Evolutionary conservation across 2,888 invertebrate genomes (phyloP).

Genomic region (Sphaerophoria rueppellii): DNA sequence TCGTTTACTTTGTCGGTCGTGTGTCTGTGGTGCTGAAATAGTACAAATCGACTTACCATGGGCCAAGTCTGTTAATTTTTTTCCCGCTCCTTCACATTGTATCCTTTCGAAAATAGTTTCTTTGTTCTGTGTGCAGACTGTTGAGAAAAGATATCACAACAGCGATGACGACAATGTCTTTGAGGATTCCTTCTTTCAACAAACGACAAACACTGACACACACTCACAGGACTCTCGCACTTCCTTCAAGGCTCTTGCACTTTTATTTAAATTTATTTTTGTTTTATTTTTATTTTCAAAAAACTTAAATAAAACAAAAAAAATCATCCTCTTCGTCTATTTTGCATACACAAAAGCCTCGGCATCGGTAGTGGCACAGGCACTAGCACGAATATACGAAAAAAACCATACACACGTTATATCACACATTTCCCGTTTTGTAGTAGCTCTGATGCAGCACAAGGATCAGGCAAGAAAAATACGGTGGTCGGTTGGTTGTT

Average conservation of each 20-base stretch:
- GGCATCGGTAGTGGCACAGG: background rate
- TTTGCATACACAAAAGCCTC: slow-evolving; percentile 47
- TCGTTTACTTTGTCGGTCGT: background rate
- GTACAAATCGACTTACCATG: slow-evolving; percentile 11
- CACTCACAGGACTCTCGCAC: slow-evolving; percentile 16
- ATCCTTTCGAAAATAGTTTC: slow-evolving; percentile 21
- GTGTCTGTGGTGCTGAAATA: too few relatives aligned
- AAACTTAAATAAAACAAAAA: slow-evolving; percentile 28
- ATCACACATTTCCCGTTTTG: slow-evolving; percentile 60
- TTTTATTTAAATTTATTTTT: slow-evolving; percentile 33
- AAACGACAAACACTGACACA: background rate
- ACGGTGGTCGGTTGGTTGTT: slow-evolving; percentile 17
- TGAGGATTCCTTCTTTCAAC: background rate
- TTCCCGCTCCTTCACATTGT: slow-evolving; percentile 23
- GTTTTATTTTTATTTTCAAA: slow-evolving; percentile 21
- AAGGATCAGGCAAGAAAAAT: slow-evolving; percentile 40
- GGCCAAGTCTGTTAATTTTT: background rate
- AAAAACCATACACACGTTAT: slow-evolving; percentile 58
- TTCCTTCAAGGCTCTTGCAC: slow-evolving; percentile 53
- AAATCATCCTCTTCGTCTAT: slow-evolving; percentile 9
- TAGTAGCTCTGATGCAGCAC: slow-evolving; percentile 43
- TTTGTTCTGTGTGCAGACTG: background rate
- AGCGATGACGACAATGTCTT: slow-evolving; percentile 4
- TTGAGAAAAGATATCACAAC: slow-evolving; percentile 4
- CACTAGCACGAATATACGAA: background rate